phyloP scores from a whole-genome alignment of 2,797 vertebrate species.

The Alectoris magna region DNA sequence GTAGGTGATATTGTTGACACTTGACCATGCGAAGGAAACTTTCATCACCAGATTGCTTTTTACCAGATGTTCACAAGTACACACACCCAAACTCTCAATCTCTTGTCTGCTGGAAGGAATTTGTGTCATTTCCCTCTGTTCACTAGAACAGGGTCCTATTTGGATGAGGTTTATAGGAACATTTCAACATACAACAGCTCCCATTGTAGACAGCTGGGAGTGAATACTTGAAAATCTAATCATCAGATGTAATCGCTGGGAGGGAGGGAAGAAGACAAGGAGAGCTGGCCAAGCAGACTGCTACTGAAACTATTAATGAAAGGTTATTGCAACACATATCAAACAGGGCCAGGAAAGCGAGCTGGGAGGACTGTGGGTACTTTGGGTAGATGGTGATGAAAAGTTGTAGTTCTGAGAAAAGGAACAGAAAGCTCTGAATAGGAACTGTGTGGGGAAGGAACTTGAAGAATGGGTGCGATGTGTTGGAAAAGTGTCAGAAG shows the following conservation, averaged over 20 bases:
- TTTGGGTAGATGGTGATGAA: not conserved
- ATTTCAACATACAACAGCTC: constrained; percentile 1
- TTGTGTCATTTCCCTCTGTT: not conserved
- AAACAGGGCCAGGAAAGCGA: not conserved
- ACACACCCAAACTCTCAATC: not conserved
- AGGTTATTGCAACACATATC: not conserved
- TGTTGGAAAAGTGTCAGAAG: constrained; percentile 33
- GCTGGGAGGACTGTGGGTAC: not conserved
- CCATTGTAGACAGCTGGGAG: not conserved
- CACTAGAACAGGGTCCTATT: not conserved
- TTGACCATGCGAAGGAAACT: constrained; percentile 9
- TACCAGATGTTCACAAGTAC: not conserved
- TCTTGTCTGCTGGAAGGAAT: not conserved
- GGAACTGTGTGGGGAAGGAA: not conserved
- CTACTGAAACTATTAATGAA: not conserved
- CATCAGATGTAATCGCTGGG: not conserved
- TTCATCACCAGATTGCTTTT: constrained; percentile 10
- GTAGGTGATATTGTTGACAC: not conserved
- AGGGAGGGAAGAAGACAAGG: not conserved
- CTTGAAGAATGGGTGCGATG: not conserved
- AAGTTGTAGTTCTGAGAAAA: not conserved
- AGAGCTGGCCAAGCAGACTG: not conserved
- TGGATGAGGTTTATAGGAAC: not conserved
- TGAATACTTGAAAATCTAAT: constrained; percentile 18
- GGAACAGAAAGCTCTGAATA: not conserved